Conservation (phyloP, 2,888 invertebrate genomes). For the Scaptomyza parva region DNA sequence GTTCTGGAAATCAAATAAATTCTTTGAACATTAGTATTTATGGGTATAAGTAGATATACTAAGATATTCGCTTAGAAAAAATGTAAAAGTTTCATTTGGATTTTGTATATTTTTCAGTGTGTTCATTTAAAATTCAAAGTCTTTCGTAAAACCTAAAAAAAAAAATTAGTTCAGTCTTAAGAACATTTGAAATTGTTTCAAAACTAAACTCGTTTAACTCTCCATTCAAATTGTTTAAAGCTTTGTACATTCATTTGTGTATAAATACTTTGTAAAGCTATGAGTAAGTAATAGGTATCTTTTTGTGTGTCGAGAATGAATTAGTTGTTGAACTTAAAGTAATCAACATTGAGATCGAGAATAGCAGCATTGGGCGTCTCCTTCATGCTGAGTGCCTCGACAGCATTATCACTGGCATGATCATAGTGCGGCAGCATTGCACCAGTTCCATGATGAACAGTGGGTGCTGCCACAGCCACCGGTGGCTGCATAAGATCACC, state of each 20-base stretch:
- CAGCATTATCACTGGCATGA: conserved; percentile 84
- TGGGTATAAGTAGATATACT: not conserved
- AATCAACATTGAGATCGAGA: conserved; percentile 83
- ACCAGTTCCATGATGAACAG: conserved; percentile 44
- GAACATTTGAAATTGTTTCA: not conserved
- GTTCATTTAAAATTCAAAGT: too few relatives aligned
- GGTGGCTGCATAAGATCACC: conserved; percentile 82
- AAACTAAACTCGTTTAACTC: not conserved
- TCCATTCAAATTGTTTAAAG: not conserved
- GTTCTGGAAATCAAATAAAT: not conserved
- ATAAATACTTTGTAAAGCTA: conserved; percentile 5
- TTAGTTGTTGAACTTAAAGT: conserved; percentile 83
- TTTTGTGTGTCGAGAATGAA: not conserved
- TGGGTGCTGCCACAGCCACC: conserved; percentile 52
- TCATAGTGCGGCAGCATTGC: conserved; percentile 79
- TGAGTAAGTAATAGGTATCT: not conserved
- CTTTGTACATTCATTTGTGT: conserved; percentile 25
- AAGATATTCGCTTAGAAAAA: not conserved
- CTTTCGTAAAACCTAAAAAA: too few relatives aligned
- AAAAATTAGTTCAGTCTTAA: not conserved
- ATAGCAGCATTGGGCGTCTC: conserved; percentile 74
- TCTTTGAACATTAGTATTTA: not conserved
- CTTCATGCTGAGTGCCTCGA: conserved; percentile 83
- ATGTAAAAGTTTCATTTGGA: not conserved
- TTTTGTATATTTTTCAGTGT: not conserved